Evolutionary conservation across 2,888 invertebrate species (phyloP).

Genomic region (Nesidiocoris tenuis): DNA sequence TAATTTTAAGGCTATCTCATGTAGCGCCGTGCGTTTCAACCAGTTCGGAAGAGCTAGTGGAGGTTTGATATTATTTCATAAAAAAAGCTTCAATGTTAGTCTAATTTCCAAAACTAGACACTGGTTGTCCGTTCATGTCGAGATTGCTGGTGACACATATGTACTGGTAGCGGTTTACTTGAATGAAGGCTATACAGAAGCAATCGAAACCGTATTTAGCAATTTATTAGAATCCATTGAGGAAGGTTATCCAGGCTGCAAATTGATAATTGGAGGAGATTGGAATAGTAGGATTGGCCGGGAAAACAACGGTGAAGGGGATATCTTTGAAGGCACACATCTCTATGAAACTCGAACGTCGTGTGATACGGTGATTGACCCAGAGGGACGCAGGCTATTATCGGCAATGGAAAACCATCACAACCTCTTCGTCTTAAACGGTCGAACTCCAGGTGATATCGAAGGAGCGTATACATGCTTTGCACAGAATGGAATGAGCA

Average conservation of each 20-base stretch:
- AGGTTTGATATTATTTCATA: conserved; percentile 1
- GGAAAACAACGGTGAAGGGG: conserved; percentile 1
- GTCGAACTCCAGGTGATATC: conserved; percentile 5
- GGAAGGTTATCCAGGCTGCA: background rate
- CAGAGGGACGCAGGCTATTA: conserved; percentile 1
- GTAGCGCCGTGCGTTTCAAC: background rate
- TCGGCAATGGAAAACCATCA: conserved; percentile 3
- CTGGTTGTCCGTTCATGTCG: background rate
- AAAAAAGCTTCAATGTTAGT: background rate
- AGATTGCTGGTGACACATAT: background rate
- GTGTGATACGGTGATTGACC: background rate
- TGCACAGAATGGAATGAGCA: conserved; percentile 4
- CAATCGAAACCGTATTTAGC: background rate
- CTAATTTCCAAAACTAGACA: background rate
- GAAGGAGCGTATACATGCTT: conserved; percentile 1
- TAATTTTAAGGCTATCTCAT: background rate
- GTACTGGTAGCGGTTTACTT: conserved; percentile 8
- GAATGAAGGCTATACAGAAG: background rate
- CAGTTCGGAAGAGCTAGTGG: conserved; percentile 17
- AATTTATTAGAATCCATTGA: background rate
- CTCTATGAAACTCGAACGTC: background rate
- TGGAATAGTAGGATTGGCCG: conserved; percentile 20
- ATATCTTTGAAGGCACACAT: conserved; percentile 3
- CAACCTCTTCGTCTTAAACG: conserved; percentile 6
- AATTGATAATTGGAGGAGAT: conserved; percentile 24